These are phyloP conservation scores for Notiomystis cincta DNA, from an alignment of 2,113 vertebrate species.

Conservation along the genomic window DNA sequence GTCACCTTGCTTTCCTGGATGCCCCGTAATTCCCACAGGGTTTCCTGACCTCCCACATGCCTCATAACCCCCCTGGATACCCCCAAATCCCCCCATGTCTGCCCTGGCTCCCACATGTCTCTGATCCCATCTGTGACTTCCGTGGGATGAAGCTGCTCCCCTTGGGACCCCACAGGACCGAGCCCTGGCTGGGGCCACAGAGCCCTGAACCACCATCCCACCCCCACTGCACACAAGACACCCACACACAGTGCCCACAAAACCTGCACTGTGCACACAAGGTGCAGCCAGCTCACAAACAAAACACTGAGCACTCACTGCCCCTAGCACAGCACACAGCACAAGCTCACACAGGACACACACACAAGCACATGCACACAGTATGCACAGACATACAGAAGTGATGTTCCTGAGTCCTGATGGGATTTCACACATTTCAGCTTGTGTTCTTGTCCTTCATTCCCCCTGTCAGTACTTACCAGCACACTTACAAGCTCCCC, in stretches of 20 bases:
- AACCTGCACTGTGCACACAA: neutral
- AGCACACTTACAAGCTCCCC: neutral
- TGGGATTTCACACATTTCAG: neutral
- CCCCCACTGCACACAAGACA: neutral
- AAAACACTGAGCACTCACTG: neutral
- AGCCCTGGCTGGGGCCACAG: neutral
- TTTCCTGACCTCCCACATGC: neutral
- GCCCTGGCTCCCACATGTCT: neutral
- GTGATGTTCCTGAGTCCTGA: neutral
- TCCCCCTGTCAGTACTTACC: neutral
- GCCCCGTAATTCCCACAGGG: neutral
- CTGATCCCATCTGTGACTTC: neutral
- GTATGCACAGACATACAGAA: neutral
- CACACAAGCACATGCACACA: neutral
- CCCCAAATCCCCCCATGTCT: neutral
- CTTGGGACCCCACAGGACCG: accelerated
- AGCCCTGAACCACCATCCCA: neutral
- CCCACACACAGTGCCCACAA: accelerated
- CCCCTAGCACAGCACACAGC: neutral
- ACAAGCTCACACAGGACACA: neutral
- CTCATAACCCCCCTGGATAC: neutral
- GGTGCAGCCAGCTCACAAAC: no score
- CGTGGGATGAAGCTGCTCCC: neutral
- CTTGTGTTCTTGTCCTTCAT: neutral
- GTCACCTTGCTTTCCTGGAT: neutral